Evolutionary conservation across 2,113 vertebrate species (phyloP).

Genomic region (Eidolon helvum): DNA sequence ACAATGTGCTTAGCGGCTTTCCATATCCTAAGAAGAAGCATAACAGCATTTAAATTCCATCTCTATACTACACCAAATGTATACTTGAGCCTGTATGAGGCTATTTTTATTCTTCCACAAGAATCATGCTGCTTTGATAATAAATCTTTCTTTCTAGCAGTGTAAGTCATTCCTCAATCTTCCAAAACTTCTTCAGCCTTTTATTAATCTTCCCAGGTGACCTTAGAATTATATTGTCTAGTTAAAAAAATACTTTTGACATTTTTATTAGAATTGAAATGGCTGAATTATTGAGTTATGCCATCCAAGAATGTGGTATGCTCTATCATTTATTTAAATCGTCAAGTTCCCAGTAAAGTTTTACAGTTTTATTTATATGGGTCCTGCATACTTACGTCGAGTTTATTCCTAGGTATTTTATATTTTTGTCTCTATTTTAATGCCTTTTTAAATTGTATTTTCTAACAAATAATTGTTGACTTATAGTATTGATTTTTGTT

Average conservation of each 20-base stretch:
- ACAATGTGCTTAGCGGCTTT: background rate
- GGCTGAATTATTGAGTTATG: background rate
- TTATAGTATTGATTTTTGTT: background rate
- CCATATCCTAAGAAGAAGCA: background rate
- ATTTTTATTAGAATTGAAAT: slow-evolving; percentile 47
- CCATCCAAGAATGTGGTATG: background rate
- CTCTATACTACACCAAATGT: background rate
- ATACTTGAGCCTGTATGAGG: background rate
- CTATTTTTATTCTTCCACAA: background rate
- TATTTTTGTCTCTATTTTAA: background rate
- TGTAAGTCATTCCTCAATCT: background rate
- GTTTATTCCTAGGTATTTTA: background rate
- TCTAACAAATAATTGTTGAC: background rate
- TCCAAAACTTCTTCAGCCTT: background rate
- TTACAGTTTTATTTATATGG: slow-evolving; percentile 25
- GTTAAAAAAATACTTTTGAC: slow-evolving; percentile 42
- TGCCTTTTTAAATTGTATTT: background rate
- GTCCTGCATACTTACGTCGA: background rate
- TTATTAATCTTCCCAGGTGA: slow-evolving; percentile 48
- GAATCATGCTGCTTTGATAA: slow-evolving; percentile 19
- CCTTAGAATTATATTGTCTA: slow-evolving; percentile 29
- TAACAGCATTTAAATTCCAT: background rate
- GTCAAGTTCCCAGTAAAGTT: background rate
- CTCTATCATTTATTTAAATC: background rate
- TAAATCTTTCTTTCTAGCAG: background rate